phyloP scores from a whole-genome alignment of 2,888 invertebrate genomes.

The Ennomos erosarius region DNA sequence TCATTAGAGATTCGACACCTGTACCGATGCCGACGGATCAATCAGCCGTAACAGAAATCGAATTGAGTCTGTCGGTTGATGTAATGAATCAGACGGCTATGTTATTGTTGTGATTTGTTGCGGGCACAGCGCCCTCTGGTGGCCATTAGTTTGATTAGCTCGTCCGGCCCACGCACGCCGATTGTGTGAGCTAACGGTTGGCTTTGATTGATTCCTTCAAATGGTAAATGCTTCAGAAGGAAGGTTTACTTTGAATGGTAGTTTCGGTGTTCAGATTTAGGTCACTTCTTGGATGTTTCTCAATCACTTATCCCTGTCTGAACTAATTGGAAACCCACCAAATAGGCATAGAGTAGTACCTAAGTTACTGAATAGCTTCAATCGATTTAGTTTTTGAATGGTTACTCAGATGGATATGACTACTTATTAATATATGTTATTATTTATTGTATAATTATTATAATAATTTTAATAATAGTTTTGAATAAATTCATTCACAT shows the following conservation, averaged over 20 bases:
- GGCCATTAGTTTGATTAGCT: constrained; percentile 81
- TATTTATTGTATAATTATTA: too few species aligned
- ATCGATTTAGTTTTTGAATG: too few species aligned
- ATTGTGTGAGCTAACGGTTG: constrained; percentile 66
- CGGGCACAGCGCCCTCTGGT: constrained; percentile 62
- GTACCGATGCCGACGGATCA: constrained; percentile 56
- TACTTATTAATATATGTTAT: too few species aligned
- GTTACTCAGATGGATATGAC: too few species aligned
- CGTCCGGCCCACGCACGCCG: constrained; percentile 73
- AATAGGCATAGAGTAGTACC: too few species aligned
- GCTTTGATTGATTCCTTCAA: constrained; percentile 80
- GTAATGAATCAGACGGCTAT: constrained; percentile 75
- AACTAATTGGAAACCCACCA: not conserved
- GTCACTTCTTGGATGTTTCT: constrained; percentile 9
- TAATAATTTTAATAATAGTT: too few species aligned
- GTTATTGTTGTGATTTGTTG: constrained; percentile 81
- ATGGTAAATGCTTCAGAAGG: constrained; percentile 45
- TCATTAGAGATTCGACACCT: constrained; percentile 39
- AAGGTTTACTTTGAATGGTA: constrained; percentile 21
- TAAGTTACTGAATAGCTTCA: too few species aligned
- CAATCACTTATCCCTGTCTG: constrained; percentile 5
- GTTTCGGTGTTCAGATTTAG: constrained; percentile 12
- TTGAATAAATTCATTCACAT: too few species aligned
- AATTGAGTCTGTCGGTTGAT: constrained; percentile 63
- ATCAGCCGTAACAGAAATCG: constrained; percentile 66